Base-by-base conservation (phyloP, 53 echinoderm and acorn worm genomes). In the Apostichopus leukothele region DNA sequence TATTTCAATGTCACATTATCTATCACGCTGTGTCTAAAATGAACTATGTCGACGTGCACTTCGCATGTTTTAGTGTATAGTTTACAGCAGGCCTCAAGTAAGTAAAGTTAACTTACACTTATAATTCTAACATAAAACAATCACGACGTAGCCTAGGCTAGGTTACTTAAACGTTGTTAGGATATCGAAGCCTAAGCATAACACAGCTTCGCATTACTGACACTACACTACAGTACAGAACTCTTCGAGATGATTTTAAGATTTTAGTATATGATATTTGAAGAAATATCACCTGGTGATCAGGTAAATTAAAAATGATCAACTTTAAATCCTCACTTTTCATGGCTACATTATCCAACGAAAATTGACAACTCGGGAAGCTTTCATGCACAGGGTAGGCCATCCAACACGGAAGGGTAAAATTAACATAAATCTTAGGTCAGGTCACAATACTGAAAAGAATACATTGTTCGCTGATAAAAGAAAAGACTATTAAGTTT, bases 371-470 rank as follows among this genome's bases (percentile, higher is more conserved):
- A 63, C 12, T 63, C 16, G 12, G 63, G 7, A 63, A 63, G 16
- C 12, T 16, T 63, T 13, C 63, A 7, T 13, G 16, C 63, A 13
- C 63, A 63, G 63, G 63, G 63, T 13, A 63, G 63, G 63, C 63
- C 12, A 50, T 79, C 51, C 79, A 79, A 79, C 79, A 79, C 79
- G 79, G 79, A 79, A 79, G 79, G 51, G 39, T 50, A 79, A 51
- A 52, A 78, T 79, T 79, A 79, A 79, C 79, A 79, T 79, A 79
- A 79, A 79, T 19, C 52, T 51, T 53, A n/a, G 79, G 79, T 79
- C 79, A 79, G 52, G 52, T 5, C 19, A 79, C 39, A 39, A 39
- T 39, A 39, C 76, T 75, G 26, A 6, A 12, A 7, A 74, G 21
- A 13, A 74, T 39, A 39, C 39, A 39, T 39, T 39, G 39, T 39